Evolutionary conservation across 2,113 vertebrate species (phyloP), one percentile per base, ranked within the genome.

Genomic region (Muntiacus muntjak): DNA sequence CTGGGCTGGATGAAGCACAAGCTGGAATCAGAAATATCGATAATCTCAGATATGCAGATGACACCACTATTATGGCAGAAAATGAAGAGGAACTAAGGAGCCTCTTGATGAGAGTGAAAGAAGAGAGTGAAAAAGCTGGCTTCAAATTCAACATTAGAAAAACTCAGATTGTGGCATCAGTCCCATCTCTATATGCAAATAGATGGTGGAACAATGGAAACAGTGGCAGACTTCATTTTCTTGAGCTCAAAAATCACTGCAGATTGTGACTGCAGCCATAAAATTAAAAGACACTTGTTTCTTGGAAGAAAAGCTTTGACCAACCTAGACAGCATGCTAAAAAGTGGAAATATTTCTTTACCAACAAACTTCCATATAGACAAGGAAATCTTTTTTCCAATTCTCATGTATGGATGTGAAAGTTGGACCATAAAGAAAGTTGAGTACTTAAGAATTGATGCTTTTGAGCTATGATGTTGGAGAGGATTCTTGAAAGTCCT

Each of bases 341-440:
- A 74, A 74, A 40, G 10, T 0, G 1, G 10, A 74, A 21, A 40
- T 5, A 74, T 74, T 74, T 40, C 67, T 74, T 74, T 23, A 74
- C 5, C 0, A 0, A 71, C 10, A 71, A 74, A 40, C 36, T 40
- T 40, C 21, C 67, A 12, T 74, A 74, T 23, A 74, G 36, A 74
- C 67, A 74, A 40, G 21, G 21, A 40, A 25, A 74, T 12, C 9
- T 71, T 23, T 71, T 36, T 23, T 3, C 1, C 11, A 74, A 13
- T 74, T 74, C 11, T 74, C 5, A 40, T 40, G 10, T 74, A 74
- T 74, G 67, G 21, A 74, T 74, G 36, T 40, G 36, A 74, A 21
- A 54, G 52, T 54, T 54, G 16, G 52, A 74, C 36, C 21, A 40
- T 40, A 74, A 40, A 40, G 67, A 71, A 74, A 74, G 10, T 3